These are phyloP conservation scores for Decapterus maruadsi DNA, from an alignment of 2,797 vertebrate genomes.

Conservation along the genomic window DNA sequence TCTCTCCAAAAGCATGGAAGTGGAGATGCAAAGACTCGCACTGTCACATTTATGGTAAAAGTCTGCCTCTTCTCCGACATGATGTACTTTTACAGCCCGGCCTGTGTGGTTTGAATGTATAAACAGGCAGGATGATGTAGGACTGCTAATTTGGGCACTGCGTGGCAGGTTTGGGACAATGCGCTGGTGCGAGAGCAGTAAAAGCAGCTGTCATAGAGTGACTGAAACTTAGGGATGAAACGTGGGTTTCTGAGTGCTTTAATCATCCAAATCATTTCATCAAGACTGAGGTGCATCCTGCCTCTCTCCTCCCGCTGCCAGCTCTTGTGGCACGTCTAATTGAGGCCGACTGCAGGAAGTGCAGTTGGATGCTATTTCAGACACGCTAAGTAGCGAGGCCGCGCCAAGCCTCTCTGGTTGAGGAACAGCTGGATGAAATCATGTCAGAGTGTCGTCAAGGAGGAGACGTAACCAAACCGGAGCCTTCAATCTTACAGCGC, in stretches of 20 bases:
- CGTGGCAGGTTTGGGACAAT: conserved; percentile 40
- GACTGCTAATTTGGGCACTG: conserved; percentile 52
- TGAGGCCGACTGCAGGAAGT: conserved; percentile 42
- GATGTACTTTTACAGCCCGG: conserved; percentile 42
- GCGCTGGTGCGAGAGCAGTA: conserved; percentile 26
- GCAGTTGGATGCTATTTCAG: conserved; percentile 52
- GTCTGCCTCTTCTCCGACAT: conserved; percentile 35
- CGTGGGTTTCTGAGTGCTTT: conserved; percentile 56
- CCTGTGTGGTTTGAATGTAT: conserved; percentile 48
- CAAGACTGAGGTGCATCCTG: conserved; percentile 53
- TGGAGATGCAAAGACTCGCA: conserved; percentile 26
- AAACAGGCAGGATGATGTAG: conserved; percentile 44
- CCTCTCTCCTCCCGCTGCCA: conserved; percentile 23
- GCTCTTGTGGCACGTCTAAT: conserved; percentile 51
- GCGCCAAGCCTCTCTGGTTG: conserved; percentile 22
- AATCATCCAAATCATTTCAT: conserved; percentile 68
- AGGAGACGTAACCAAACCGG: conserved; percentile 47
- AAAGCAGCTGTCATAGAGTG: conserved; percentile 51
- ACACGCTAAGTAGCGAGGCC: conserved; percentile 13
- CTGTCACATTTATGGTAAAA: conserved; percentile 41
- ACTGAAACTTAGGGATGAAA: conserved; percentile 42
- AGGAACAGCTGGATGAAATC: conserved; percentile 59
- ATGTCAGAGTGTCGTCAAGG: conserved; percentile 45
- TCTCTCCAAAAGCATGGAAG: conserved; percentile 26
- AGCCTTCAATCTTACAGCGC: conserved; percentile 47